Percentiles rank a stretch among this genome's conserved stretches.
Conservation (phyloP, 2,888 invertebrate genomes). For the Protonemura montana region DNA sequence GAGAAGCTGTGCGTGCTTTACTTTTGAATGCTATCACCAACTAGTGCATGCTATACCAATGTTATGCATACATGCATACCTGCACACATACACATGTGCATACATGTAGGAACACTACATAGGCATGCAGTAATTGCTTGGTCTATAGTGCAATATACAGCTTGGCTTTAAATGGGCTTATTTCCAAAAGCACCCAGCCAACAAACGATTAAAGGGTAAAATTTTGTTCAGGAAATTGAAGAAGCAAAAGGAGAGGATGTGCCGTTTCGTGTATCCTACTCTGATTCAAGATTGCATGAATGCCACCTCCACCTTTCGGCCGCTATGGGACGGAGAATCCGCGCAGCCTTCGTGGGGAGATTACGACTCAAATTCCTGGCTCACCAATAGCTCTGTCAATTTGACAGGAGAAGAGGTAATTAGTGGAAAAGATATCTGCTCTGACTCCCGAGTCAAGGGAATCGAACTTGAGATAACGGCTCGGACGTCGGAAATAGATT, state of each 20-base stretch:
- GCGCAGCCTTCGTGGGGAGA: not conserved
- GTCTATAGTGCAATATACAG: not conserved
- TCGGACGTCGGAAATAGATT: not conserved
- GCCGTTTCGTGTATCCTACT: conserved; percentile 68
- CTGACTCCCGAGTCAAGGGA: not conserved
- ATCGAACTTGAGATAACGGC: not conserved
- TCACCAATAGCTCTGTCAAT: conserved; percentile 20
- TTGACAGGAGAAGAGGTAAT: conserved; percentile 42
- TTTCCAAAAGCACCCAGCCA: not conserved
- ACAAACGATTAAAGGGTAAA: not conserved
- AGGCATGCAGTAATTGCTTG: not conserved
- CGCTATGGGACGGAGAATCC: conserved; percentile 57
- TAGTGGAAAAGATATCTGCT: not conserved
- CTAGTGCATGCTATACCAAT: too few species aligned
- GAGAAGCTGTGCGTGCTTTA: too few species aligned
- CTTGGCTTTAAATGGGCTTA: not conserved
- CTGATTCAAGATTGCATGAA: conserved; percentile 66
- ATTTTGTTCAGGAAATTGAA: conserved; percentile 71
- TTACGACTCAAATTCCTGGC: conserved; percentile 24
- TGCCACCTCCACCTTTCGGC: conserved; percentile 60
- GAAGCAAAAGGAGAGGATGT: conserved; percentile 76
- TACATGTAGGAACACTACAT: too few species aligned
- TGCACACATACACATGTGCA: too few species aligned
- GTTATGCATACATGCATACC: too few species aligned
- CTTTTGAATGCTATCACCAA: too few species aligned